Conservation (phyloP, 1,140 invertebrate species). For the Ganaspis sp. region DNA sequence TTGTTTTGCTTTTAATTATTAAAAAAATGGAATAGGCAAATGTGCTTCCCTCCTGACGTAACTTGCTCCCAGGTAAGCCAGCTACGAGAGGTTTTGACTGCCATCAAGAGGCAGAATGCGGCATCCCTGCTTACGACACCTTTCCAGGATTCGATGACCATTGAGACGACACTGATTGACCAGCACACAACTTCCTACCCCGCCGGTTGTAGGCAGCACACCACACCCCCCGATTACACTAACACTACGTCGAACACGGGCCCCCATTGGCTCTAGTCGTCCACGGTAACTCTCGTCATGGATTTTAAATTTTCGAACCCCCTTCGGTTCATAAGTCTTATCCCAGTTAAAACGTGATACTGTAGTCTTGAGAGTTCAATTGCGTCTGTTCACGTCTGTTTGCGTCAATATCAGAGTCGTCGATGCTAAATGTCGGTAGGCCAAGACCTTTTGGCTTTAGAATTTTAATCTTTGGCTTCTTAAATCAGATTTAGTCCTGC, state of each 20-base stretch:
- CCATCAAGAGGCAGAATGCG: constrained; percentile 73
- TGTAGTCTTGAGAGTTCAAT: constrained; percentile 14
- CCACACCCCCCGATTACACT: constrained; percentile 75
- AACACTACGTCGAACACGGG: constrained; percentile 75
- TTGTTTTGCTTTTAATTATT: neutral
- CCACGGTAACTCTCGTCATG: constrained; percentile 76
- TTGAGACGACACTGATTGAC: constrained; percentile 75
- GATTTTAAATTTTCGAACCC: constrained; percentile 67
- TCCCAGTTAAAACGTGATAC: neutral
- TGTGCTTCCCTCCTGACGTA: constrained; percentile 67
- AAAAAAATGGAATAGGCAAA: constrained; percentile 32
- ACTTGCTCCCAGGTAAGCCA: constrained; percentile 76
- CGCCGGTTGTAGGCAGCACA: constrained; percentile 75
- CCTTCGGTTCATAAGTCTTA: constrained; percentile 41
- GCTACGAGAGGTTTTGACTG: constrained; percentile 74
- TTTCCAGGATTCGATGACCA: constrained; percentile 73
- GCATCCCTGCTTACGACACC: constrained; percentile 67
- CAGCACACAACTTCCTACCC: constrained; percentile 74
- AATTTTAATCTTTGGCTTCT: neutral
- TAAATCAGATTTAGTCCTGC: neutral
- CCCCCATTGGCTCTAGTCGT: constrained; percentile 75
- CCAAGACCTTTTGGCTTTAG: neutral
- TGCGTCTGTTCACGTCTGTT: too few species aligned
- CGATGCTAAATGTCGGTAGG: constrained; percentile 14
- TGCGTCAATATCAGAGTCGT: constrained; percentile 17